These are phyloP conservation scores for Xiphorhynchus erythropygius DNA, from an alignment of 2,797 vertebrate species.

Conservation along the genomic window DNA sequence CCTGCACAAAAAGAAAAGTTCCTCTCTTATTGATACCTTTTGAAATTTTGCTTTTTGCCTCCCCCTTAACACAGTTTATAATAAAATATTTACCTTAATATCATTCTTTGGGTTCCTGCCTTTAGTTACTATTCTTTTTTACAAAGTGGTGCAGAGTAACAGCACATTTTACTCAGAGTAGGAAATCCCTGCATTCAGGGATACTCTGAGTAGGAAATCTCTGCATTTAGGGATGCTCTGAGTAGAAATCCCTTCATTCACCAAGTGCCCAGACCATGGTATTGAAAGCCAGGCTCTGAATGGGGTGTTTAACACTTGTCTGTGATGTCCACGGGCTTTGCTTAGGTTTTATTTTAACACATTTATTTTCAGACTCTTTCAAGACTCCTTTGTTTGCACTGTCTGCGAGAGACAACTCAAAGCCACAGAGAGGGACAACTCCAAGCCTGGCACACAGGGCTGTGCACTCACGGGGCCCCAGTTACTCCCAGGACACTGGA, in stretches of 20 bases:
- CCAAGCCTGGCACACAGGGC: neutral
- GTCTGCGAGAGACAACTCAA: neutral
- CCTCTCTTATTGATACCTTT: neutral
- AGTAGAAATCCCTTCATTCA: neutral
- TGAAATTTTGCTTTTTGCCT: neutral
- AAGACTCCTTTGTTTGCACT: neutral
- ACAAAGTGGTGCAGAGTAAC: neutral
- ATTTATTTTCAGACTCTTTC: neutral
- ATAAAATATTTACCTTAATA: neutral
- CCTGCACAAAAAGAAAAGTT: slow-evolving; percentile 69
- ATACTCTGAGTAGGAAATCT: neutral
- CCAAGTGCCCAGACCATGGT: neutral
- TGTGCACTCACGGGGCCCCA: accelerated
- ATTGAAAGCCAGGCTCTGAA: neutral
- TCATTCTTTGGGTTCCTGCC: neutral
- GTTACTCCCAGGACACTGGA: neutral
- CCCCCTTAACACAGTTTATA: neutral
- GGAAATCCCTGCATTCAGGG: neutral
- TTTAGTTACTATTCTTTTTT: neutral
- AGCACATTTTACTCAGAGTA: neutral
- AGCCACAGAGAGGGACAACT: neutral
- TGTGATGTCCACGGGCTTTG: neutral
- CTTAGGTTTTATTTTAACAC: neutral
- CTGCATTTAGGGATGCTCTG: too few relatives aligned
- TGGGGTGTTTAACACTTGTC: neutral